A percentile compares a stretch with the other conserved stretches of the same genome.
Conservation (phyloP, 2,888 invertebrate genomes). For the Plagodis dolabraria region DNA sequence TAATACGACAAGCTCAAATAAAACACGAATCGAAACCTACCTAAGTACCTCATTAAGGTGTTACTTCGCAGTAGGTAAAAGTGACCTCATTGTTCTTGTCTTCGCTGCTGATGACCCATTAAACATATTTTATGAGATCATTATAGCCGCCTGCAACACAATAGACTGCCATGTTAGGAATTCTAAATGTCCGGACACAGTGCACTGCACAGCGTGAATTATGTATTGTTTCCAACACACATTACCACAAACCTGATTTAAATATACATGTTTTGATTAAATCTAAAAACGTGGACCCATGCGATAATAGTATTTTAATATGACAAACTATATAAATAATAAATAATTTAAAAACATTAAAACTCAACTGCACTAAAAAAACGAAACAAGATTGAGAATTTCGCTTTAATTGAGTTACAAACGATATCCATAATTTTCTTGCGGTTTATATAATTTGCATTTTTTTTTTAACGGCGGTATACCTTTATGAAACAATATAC, state of each 20-base stretch:
- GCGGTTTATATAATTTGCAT: too few species aligned
- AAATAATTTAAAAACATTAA: too few species aligned
- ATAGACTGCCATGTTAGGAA: constrained; percentile 13
- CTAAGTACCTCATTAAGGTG: not conserved
- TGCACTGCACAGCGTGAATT: constrained; percentile 9
- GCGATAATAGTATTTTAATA: not conserved
- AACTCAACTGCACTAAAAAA: too few species aligned
- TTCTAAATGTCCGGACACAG: constrained; percentile 6
- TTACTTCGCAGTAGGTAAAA: constrained; percentile 1
- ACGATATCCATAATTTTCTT: too few species aligned
- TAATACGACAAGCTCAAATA: too few species aligned
- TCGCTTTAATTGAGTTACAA: too few species aligned
- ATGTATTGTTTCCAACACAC: constrained; percentile 20
- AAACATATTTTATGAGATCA: constrained; percentile 22
- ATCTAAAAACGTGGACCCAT: too few species aligned
- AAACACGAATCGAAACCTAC: too few species aligned
- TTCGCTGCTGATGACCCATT: constrained; percentile 10
- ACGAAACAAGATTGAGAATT: too few species aligned
- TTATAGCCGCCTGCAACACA: constrained; percentile 16
- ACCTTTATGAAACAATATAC: too few species aligned
- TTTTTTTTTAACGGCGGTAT: too few species aligned
- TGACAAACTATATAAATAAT: not conserved
- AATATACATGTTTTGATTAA: too few species aligned
- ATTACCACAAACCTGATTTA: not conserved
- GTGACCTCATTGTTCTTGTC: constrained; percentile 18